Evolutionary conservation across 2,113 vertebrate species (phyloP).

Genomic region (Gobio gobio): DNA sequence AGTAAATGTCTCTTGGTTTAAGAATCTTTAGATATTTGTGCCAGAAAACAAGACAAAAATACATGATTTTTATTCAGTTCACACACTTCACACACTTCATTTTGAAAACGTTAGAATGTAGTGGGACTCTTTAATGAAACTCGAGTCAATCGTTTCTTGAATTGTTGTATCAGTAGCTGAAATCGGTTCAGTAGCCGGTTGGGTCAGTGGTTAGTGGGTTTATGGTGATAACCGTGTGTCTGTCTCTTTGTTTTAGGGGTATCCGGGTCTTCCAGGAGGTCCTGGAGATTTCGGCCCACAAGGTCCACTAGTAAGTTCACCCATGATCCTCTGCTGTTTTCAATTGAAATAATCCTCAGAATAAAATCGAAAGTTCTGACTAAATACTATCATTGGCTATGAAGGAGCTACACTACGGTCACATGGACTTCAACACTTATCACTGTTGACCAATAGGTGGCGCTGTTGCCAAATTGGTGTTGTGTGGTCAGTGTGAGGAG

Average conservation of each 20-base stretch:
- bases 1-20: no score
- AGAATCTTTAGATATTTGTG: background rate
- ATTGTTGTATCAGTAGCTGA: background rate
- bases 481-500: no score
- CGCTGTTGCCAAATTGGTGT: no score
- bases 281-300: conserved; percentile 85
- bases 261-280: conserved; percentile 86
- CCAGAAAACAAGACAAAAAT: background rate
- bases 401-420: no score
- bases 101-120: background rate
- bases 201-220: background rate
- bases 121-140: background rate
- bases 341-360: background rate
- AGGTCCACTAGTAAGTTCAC: conserved; percentile 86
- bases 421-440: no score
- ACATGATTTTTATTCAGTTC: background rate
- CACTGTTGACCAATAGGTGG: no score
- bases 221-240: background rate
- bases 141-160: background rate
- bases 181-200: conserved; percentile 20
- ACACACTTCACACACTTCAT: no score
- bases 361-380: no score
- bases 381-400: no score
- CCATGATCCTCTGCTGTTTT: background rate
- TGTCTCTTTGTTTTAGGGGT: conserved; percentile 82